Percentiles rank a stretch among this genome's conserved stretches.
Conservation (phyloP, 1,140 invertebrate species). For the Solenopsis invicta region DNA sequence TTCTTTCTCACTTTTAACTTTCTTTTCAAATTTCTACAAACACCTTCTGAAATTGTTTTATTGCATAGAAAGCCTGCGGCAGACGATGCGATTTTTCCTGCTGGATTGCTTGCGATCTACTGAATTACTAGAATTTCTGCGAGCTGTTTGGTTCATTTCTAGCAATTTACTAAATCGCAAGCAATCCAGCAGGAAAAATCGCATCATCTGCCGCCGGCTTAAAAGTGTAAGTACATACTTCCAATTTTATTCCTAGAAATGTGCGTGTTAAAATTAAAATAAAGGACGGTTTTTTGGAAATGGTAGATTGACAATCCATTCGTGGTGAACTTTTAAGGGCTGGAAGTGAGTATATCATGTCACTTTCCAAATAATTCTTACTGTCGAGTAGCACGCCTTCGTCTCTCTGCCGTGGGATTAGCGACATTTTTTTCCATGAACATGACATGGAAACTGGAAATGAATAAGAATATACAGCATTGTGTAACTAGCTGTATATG, state of each 20-base stretch:
- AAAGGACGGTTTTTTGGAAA: neutral
- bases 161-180: too few species aligned
- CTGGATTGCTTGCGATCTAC: too few species aligned
- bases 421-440: constrained; percentile 5
- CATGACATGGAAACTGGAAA: constrained; percentile 30
- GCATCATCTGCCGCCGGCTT: too few species aligned
- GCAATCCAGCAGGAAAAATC: too few species aligned
- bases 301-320: neutral
- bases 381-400: constrained; percentile 3
- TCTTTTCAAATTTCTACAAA: neutral
- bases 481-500: constrained; percentile 7
- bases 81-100: too few species aligned
- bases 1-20: neutral
- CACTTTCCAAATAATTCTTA: constrained; percentile 79
- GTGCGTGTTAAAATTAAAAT: constrained; percentile 13
- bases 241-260: neutral
- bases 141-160: too few species aligned
- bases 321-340: constrained; percentile 67
- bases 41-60: neutral
- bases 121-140: too few species aligned
- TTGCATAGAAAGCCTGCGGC: too few species aligned
- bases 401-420: constrained; percentile 41
- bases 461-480: constrained; percentile 6
- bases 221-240: neutral
- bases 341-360: constrained; percentile 69